Evolutionary conservation across 2,113 vertebrate genomes (phyloP).

Genomic region (Nesoenas mayeri): DNA sequence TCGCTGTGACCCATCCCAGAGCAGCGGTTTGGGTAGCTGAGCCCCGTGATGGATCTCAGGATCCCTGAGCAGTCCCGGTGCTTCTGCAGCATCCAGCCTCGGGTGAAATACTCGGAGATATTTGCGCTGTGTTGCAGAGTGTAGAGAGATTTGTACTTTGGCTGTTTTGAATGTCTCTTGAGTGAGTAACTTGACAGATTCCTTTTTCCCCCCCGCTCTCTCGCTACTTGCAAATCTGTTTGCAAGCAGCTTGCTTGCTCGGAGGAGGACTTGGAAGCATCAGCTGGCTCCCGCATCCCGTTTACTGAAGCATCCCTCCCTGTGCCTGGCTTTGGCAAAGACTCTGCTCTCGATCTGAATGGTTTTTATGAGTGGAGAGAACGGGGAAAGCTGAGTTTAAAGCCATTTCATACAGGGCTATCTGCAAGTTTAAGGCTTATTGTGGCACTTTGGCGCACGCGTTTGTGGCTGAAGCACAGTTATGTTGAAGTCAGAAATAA

Average conservation of each 20-base stretch:
- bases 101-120: background rate
- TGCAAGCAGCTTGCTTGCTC: slow-evolving; percentile 63
- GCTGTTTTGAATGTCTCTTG: slow-evolving; percentile 22
- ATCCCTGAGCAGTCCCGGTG: background rate
- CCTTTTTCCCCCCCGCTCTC: background rate
- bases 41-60: background rate
- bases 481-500: background rate
- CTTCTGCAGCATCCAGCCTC: background rate
- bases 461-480: background rate
- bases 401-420: background rate
- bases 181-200: slow-evolving; percentile 42
- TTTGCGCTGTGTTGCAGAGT: background rate
- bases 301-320: slow-evolving; percentile 22
- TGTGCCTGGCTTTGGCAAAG: background rate
- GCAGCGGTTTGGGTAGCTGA: rapidly evolving
- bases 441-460: background rate
- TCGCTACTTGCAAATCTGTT: slow-evolving; percentile 57
- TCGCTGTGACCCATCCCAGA: background rate
- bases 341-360: background rate
- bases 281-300: slow-evolving; percentile 1
- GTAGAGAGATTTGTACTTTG: background rate
- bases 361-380: background rate
- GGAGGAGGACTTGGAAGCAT: slow-evolving; percentile 51
- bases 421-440: background rate
- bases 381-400: background rate